Evolutionary conservation across 2,888 invertebrate genomes (phyloP).

Genomic region (Dastarcus helophoroides): DNA sequence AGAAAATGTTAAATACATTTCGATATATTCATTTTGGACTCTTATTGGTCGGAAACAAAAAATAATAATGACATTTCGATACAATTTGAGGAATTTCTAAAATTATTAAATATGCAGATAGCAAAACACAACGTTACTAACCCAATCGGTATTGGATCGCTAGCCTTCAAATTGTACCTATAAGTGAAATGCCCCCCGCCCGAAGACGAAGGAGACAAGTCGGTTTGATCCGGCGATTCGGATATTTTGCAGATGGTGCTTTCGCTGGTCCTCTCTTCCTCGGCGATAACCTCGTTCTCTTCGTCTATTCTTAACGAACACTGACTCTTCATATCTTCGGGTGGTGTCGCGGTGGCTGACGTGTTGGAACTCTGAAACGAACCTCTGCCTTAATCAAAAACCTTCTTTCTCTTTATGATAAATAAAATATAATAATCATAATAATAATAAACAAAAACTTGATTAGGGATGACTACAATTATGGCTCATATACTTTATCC

Average conservation of each 20-base stretch:
- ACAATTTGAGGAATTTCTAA: no score
- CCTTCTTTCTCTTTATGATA: conserved; percentile 1
- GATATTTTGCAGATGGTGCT: conserved; percentile 17
- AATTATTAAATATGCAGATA: no score
- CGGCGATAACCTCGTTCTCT: conserved; percentile 43
- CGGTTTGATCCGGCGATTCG: conserved; percentile 14
- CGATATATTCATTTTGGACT: no score
- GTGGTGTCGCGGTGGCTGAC: conserved; percentile 46
- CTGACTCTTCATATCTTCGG: conserved; percentile 31
- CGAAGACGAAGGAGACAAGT: conserved; percentile 17
- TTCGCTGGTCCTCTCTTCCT: conserved; percentile 22
- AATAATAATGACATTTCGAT: no score
- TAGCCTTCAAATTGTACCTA: conserved; percentile 44
- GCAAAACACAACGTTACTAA: no score
- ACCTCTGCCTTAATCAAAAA: conserved; percentile 1
- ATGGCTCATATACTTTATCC: no score
- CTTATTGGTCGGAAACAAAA: no score
- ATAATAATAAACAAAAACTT: no score
- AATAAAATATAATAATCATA: conserved; percentile 7
- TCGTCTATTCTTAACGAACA: conserved; percentile 57
- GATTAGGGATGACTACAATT: no score
- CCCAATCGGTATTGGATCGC: conserved; percentile 70
- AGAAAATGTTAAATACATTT: no score
- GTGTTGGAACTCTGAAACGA: conserved; percentile 49
- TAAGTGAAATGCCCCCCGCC: conserved; percentile 15